These are phyloP conservation scores for Salmo trutta DNA, from an alignment of 2,797 vertebrate genomes.

Conservation along the genomic window DNA sequence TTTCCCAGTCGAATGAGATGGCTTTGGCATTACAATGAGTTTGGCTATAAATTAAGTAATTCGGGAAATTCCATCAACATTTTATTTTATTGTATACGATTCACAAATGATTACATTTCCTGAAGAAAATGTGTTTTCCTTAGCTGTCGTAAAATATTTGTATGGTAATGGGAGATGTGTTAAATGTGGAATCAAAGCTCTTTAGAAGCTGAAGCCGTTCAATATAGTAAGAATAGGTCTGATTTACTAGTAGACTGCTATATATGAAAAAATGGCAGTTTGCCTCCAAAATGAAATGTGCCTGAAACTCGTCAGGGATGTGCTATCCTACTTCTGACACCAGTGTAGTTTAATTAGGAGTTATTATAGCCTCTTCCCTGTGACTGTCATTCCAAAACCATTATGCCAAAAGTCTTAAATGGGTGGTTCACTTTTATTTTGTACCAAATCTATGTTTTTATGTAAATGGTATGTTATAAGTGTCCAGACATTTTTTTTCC, in stretches of 20 bases:
- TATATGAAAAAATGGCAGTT: not conserved
- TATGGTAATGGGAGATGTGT: not conserved
- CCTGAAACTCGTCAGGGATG: not conserved
- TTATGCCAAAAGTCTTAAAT: no score
- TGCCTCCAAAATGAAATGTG: not conserved
- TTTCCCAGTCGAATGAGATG: not conserved
- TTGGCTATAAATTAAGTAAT: not conserved
- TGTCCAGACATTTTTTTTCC: no score
- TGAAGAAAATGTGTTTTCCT: not conserved
- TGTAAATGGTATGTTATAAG: no score
- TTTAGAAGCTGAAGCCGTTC: not conserved
- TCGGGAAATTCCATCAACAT: not conserved
- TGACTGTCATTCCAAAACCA: no score
- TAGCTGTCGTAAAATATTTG: not conserved
- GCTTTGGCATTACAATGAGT: not conserved
- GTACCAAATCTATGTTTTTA: no score
- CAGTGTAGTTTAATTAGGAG: no score
- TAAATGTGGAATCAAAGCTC: not conserved
- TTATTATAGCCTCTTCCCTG: no score
- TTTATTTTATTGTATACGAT: not conserved
- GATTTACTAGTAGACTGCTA: not conserved
- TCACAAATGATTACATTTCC: not conserved
- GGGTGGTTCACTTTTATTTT: no score
- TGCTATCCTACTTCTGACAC: not conserved
- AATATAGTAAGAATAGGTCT: not conserved